Evolutionary conservation across 2,797 vertebrate species (phyloP).

Genomic region (Momotus momota): DNA sequence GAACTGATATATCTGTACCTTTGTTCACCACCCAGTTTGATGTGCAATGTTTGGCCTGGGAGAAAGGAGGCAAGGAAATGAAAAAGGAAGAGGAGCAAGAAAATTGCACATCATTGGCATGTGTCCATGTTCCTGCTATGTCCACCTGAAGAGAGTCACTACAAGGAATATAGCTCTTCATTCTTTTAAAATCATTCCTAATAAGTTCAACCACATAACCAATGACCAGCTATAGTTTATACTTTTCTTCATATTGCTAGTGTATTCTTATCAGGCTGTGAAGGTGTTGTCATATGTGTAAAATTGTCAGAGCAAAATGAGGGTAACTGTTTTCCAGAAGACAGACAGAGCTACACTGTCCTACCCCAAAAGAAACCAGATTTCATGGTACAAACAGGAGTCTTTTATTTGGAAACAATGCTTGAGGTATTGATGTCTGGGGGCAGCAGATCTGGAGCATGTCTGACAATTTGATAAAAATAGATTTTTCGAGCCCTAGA

Average conservation of each 20-base stretch:
- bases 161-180: background rate
- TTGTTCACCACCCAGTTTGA: background rate
- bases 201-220: background rate
- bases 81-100: background rate
- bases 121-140: background rate
- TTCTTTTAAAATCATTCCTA: background rate
- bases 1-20: background rate
- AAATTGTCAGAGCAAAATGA: background rate
- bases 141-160: background rate
- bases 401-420: background rate
- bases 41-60: background rate
- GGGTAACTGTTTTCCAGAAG: background rate
- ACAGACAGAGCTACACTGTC: background rate
- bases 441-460: background rate
- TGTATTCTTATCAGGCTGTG: background rate
- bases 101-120: background rate
- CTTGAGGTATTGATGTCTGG: background rate
- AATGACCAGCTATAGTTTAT: background rate
- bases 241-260: background rate
- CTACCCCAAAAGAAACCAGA: background rate
- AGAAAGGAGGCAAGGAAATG: background rate
- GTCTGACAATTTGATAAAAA: conserved; percentile 16
- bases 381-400: background rate
- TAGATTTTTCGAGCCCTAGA: background rate
- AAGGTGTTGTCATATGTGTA: background rate